phyloP scores from a whole-genome alignment of 2,113 vertebrate species.

The Thamnaconus septentrionalis region DNA sequence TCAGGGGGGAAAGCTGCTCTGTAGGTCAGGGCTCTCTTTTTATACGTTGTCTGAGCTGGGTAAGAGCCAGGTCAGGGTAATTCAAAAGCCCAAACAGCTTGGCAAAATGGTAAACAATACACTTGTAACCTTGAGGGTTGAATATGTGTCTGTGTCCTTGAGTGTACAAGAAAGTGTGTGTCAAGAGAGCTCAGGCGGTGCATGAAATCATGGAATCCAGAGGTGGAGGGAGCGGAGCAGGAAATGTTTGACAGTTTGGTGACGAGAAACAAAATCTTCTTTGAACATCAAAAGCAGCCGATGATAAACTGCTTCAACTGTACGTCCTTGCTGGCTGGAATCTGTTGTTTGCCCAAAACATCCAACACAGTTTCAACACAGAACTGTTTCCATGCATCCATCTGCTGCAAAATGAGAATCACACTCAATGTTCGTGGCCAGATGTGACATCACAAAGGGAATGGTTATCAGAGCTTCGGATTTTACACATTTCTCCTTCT shows the following conservation, averaged over 20 bases:
- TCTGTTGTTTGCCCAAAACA: not conserved
- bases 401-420: too few species aligned
- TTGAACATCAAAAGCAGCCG: conserved; percentile 48
- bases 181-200: not conserved
- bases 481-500: too few species aligned
- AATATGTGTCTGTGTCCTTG: conserved; percentile 74
- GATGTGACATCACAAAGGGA: too few species aligned
- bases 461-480: too few species aligned
- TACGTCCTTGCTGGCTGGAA: not conserved
- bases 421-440: too few species aligned
- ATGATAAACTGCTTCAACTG: not conserved
- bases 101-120: conserved; percentile 66
- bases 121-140: conserved; percentile 79
- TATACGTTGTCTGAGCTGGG: conserved; percentile 61
- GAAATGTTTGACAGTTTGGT: conserved; percentile 45
- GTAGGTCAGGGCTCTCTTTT: conserved; percentile 19
- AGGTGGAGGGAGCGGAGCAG: not conserved
- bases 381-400: too few species aligned
- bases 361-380: too few species aligned
- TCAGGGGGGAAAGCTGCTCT: conserved; percentile 3
- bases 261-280: conserved; percentile 29
- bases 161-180: conserved; percentile 20
- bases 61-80: conserved; percentile 72
- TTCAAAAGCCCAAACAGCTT: conserved; percentile 80
- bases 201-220: not conserved